phyloP scores from a whole-genome alignment of 2,113 vertebrate species.

The Dromiciops gliroides region DNA sequence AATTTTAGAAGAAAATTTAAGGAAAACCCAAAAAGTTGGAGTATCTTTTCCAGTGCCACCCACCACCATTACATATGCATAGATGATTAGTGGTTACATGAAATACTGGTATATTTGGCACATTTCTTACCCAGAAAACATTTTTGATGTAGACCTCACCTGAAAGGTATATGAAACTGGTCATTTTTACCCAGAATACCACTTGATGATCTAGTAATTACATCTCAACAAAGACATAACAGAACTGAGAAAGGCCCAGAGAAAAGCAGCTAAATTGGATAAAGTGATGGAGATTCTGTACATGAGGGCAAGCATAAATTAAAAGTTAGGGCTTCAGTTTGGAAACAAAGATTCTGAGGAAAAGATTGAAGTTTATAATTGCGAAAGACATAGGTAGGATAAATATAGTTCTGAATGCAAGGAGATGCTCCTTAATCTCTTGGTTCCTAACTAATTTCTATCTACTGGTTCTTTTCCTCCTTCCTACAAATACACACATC shows the following conservation, averaged over 20 bases:
- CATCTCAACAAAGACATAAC: not conserved
- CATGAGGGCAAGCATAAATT: not conserved
- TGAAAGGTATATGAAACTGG: not conserved
- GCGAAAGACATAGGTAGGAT: conserved; percentile 8
- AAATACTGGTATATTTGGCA: conserved; percentile 25
- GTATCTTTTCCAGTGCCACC: not conserved
- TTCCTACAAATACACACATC: not conserved
- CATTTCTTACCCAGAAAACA: not conserved
- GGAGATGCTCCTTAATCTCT: conserved; percentile 39
- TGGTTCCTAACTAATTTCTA: conserved; percentile 38
- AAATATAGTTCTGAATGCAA: conserved; percentile 44
- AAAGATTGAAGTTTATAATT: conserved; percentile 35
- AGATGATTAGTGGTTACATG: conserved; percentile 16
- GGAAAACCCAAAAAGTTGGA: conserved; percentile 7
- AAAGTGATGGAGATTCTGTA: not conserved
- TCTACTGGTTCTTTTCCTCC: not conserved
- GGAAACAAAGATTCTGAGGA: conserved; percentile 14
- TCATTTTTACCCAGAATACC: not conserved
- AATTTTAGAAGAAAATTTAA: conserved; percentile 4
- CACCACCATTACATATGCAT: not conserved
- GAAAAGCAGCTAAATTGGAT: conserved; percentile 12
- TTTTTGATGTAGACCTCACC: not conserved
- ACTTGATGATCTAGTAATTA: conserved; percentile 4
- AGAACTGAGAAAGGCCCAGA: conserved; percentile 13
- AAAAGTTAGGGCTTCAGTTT: not conserved